These are phyloP conservation scores for Bombus pascuorum DNA, from an alignment of 1,140 invertebrate species.

Conservation along the genomic window DNA sequence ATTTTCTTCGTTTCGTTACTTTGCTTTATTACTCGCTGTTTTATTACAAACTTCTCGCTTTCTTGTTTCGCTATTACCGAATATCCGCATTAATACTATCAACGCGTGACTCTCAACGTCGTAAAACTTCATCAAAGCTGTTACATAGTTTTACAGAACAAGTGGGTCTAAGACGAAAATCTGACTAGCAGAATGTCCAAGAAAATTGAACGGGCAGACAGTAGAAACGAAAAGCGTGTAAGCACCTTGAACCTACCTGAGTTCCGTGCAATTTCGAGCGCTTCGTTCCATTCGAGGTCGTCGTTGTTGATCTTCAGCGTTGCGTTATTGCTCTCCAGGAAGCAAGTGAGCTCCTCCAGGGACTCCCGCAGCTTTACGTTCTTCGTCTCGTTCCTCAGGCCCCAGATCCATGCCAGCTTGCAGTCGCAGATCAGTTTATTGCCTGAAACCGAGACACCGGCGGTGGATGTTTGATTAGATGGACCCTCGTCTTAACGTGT, in stretches of 20 bases:
- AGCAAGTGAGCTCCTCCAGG: slow-evolving; percentile 87
- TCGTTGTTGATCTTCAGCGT: slow-evolving; percentile 71
- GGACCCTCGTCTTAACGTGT: no score
- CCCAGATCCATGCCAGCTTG: slow-evolving; percentile 89
- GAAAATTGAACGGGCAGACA: slow-evolving; percentile 1
- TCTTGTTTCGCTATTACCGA: no score
- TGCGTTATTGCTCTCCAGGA: slow-evolving; percentile 82
- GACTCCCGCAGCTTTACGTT: slow-evolving; percentile 86
- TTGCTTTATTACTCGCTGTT: no score
- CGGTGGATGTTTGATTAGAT: slow-evolving; percentile 8
- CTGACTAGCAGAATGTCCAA: not conserved
- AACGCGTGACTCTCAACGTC: no score
- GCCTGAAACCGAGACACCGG: slow-evolving; percentile 83
- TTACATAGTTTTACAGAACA: no score
- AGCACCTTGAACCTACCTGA: slow-evolving; percentile 66
- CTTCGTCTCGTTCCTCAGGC: slow-evolving; percentile 88
- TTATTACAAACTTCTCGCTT: no score
- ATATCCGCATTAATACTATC: no score
- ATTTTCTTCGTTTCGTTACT: no score
- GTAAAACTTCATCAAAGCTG: no score
- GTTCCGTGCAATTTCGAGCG: slow-evolving; percentile 71
- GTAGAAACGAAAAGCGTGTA: not conserved
- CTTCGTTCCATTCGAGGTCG: slow-evolving; percentile 70
- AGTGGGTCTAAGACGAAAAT: not conserved
- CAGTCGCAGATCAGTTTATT: slow-evolving; percentile 92